Evolutionary conservation across 2,113 vertebrate genomes (phyloP).

Genomic region (Entomyzon cyanotis): DNA sequence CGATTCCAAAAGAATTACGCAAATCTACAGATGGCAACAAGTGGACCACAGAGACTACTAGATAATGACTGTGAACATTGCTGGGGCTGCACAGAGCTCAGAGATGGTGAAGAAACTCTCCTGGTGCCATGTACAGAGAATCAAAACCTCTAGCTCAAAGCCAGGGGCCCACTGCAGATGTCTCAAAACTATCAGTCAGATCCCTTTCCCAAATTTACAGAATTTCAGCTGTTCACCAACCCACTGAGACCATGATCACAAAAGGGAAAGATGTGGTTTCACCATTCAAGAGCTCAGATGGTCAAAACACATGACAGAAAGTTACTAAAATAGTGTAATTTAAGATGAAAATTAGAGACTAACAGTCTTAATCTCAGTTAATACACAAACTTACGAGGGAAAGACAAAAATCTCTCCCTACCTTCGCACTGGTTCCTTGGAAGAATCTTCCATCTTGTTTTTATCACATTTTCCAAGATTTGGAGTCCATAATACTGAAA

Average conservation of each 20-base stretch:
- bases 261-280: background rate
- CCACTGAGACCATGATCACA: background rate
- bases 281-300: background rate
- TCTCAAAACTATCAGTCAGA: background rate
- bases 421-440: constrained; percentile 97
- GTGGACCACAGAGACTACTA: background rate
- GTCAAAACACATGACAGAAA: background rate
- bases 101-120: background rate
- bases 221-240: background rate
- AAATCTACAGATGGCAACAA: background rate
- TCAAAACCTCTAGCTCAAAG: background rate
- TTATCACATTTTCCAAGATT: constrained; percentile 97
- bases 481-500: constrained; percentile 98
- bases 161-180: background rate
- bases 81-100: background rate
- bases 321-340: background rate
- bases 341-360: background rate
- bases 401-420: constrained; percentile 68
- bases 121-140: background rate
- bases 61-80: background rate
- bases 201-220: background rate
- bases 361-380: background rate
- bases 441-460: constrained; percentile 99
- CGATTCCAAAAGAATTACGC: background rate
- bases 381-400: background rate